Conservation (phyloP, 30 jellyfish, hydroid and myxozoan species). For the Aurelia aurita complex sp. Pacific region DNA sequence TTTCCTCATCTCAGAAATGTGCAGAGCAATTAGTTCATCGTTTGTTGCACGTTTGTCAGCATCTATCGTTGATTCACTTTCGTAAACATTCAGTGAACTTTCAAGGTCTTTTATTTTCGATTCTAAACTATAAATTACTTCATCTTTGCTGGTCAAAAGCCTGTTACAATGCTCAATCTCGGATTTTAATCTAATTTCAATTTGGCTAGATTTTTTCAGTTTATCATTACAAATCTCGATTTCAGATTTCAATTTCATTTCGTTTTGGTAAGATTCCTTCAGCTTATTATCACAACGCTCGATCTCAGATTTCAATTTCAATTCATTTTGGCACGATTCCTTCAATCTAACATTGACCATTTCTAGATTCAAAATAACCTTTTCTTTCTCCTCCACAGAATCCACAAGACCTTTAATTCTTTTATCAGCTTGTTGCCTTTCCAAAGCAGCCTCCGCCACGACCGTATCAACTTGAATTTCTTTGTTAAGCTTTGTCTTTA, state of each 20-base stretch:
- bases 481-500: background rate
- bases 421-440: slow-evolving; percentile 22
- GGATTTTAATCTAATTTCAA: background rate
- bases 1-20: slow-evolving; percentile 84
- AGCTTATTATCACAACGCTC: background rate
- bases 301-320: slow-evolving; percentile 18
- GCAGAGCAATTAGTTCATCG: slow-evolving; percentile 71
- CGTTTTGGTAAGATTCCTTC: background rate
- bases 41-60: slow-evolving; percentile 34
- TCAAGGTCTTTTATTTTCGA: slow-evolving; percentile 12
- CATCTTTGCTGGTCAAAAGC: slow-evolving; percentile 16
- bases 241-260: slow-evolving; percentile 19
- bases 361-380: slow-evolving; percentile 3
- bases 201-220: background rate
- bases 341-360: background rate
- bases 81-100: slow-evolving; percentile 3
- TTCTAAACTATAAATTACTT: slow-evolving; percentile 9
- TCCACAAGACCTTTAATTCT: background rate
- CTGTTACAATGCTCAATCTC: slow-evolving; percentile 11
- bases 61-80: background rate
- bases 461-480: slow-evolving; percentile 63
- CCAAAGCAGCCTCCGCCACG: slow-evolving; percentile 28
- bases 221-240: background rate
- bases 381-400: slow-evolving; percentile 13
- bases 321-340: background rate